Base-by-base conservation (phyloP, 2,888 invertebrate species). In the Acleris literana region DNA sequence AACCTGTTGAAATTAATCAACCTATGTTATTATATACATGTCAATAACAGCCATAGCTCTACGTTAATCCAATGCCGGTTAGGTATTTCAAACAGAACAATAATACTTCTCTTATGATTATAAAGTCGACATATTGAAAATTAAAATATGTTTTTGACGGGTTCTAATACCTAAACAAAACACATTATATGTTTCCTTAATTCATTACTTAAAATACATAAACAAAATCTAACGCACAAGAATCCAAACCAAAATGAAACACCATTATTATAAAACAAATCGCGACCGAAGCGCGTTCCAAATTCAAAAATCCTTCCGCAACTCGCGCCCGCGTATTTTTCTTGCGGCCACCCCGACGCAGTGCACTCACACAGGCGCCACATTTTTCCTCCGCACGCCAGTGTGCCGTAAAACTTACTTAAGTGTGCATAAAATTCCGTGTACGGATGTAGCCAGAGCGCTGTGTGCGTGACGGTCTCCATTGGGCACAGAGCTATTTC, bases 401-500 rank as follows among this genome's bases (percentile, higher is more conserved):
- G 79, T 80, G 75, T 74, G 76, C 11, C 33, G 56, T 56, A 64
- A 60, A 68, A n/a, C 16, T 33, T 11, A 4, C 11, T n/a, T 6
- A 18, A 43, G 63, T 68, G 67, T 59, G 60, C 68, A 79, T 80
- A 72, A 76, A 77, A 48, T 72, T 71, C 69, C 71, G 67, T 71
- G 73, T 74, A 71, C 73, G 71, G 69, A 88, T 80, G 76, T 71
- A 68, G 48, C n/a, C n/a, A 17, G 75, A 75, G 72, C 69, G 16
- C 54, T 72, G 90, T 91, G 90, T 87, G 90, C 55, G 91, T 87
- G 80, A 82, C 88, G 82, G 86, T 88, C 84, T 86, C 84, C 86
- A 92, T 92, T 92, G 92, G 92, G 89, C 92, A 91, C 87, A 68
- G 83, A 83, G 92, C 91, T 85, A 92, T 92, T 93, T 93, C 93